These are phyloP conservation scores for Melospiza georgiana DNA, from an alignment of 2,113 vertebrate genomes.

Conservation along the genomic window DNA sequence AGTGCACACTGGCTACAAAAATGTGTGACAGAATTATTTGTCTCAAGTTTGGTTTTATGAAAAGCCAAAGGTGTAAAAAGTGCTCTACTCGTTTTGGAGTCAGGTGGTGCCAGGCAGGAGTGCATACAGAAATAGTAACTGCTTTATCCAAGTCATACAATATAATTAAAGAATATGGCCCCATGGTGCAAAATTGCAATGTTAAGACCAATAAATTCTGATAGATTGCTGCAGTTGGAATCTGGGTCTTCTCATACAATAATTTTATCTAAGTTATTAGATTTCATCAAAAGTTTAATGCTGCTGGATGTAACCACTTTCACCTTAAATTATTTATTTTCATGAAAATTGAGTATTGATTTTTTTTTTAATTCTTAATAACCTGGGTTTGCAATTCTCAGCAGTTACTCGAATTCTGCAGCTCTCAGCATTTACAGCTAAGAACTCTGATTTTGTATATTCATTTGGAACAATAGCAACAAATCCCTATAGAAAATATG, in stretches of 20 bases:
- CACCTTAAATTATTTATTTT: conserved; percentile 5
- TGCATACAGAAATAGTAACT: background rate
- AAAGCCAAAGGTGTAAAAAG: background rate
- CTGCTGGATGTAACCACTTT: background rate
- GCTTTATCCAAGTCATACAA: background rate
- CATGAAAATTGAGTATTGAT: background rate
- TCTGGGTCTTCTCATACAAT: background rate
- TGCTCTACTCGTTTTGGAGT: background rate
- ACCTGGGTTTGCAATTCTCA: background rate
- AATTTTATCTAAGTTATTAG: background rate
- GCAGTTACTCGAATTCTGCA: background rate
- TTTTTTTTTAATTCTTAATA: background rate
- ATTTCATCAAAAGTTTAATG: conserved; percentile 1
- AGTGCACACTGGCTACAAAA: background rate
- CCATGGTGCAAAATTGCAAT: background rate
- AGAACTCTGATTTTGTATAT: background rate
- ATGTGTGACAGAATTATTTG: background rate
- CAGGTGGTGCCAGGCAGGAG: background rate
- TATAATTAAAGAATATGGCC: background rate
- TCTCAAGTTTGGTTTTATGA: background rate
- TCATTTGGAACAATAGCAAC: background rate
- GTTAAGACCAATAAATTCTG: conserved; percentile 5
- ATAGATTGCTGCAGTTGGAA: background rate
- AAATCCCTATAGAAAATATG: background rate
- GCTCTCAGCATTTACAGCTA: background rate